Percentiles rank a stretch among this genome's conserved stretches.
Conservation (phyloP, 2,888 invertebrate genomes). For the Abrostola triplasia region DNA sequence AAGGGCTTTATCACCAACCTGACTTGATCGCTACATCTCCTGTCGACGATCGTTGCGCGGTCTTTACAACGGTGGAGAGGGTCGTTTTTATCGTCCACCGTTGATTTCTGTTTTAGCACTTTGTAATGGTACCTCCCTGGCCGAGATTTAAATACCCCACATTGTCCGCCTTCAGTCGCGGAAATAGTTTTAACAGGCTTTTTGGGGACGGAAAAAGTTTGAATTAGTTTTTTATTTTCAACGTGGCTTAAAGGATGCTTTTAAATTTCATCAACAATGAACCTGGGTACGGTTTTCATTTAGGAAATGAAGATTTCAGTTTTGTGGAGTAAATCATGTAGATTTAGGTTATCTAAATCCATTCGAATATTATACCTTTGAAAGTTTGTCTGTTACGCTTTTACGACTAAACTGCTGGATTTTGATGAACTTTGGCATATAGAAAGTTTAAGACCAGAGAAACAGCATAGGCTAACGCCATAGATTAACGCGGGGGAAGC, state of each 20-base stretch:
- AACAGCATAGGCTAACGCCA: too few relatives aligned
- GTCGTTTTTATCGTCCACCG: slow-evolving; percentile 71
- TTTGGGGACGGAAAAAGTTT: slow-evolving; percentile 30
- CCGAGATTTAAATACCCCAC: slow-evolving; percentile 59
- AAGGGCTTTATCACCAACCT: background rate
- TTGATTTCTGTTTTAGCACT: slow-evolving; percentile 80
- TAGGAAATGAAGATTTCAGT: slow-evolving; percentile 12
- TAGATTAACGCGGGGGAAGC: too few relatives aligned
- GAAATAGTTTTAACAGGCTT: slow-evolving; percentile 48
- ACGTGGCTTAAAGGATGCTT: slow-evolving; percentile 11
- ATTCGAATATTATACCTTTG: too few relatives aligned
- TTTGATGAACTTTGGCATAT: too few relatives aligned
- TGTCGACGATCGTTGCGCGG: slow-evolving; percentile 11
- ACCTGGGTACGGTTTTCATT: background rate
- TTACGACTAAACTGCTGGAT: too few relatives aligned
- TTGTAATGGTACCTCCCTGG: slow-evolving; percentile 73
- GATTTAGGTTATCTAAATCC: too few relatives aligned
- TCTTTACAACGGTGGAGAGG: slow-evolving; percentile 44
- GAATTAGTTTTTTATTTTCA: slow-evolving; percentile 27
- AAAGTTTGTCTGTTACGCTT: too few relatives aligned
- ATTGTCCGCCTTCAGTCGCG: slow-evolving; percentile 43
- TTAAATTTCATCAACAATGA: background rate
- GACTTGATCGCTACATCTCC: slow-evolving; percentile 9
- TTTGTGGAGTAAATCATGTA: background rate
- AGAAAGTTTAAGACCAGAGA: too few relatives aligned